phyloP scores from a whole-genome alignment of 2,113 vertebrate genomes.

The Hippocampus guttulatus region DNA sequence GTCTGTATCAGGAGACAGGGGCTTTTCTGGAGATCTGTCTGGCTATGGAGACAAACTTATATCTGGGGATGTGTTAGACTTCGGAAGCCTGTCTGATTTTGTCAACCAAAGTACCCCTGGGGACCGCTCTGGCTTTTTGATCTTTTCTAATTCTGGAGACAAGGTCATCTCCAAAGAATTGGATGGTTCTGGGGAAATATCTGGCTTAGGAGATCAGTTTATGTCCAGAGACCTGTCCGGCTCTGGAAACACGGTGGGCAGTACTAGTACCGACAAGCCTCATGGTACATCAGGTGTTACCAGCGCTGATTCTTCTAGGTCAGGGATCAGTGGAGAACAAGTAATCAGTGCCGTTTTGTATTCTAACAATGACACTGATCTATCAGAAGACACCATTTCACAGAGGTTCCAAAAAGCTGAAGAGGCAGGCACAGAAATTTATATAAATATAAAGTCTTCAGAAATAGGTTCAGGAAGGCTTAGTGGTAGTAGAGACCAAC shows the following conservation, averaged over 20 bases:
- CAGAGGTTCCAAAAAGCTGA: slow-evolving; percentile 52
- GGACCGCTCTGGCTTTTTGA: not conserved
- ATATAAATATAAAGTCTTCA: slow-evolving; percentile 35
- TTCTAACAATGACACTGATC: slow-evolving; percentile 26
- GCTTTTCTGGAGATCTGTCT: not conserved
- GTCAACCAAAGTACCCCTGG: not conserved
- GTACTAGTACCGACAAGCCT: slow-evolving; percentile 62
- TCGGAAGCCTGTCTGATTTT: slow-evolving; percentile 11
- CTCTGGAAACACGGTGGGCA: slow-evolving; percentile 25
- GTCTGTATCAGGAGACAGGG: too few relatives aligned
- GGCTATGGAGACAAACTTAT: slow-evolving; percentile 23
- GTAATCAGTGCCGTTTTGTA: slow-evolving; percentile 54
- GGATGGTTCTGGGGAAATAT: too few relatives aligned
- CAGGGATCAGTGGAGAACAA: slow-evolving; percentile 48
- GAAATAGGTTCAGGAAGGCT: slow-evolving; percentile 40
- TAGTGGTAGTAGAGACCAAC: slow-evolving; percentile 38
- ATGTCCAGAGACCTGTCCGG: slow-evolving; percentile 2
- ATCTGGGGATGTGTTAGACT: slow-evolving; percentile 17
- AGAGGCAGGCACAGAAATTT: slow-evolving; percentile 47
- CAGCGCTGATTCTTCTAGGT: slow-evolving; percentile 54
- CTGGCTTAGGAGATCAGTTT: too few relatives aligned
- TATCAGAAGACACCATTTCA: slow-evolving; percentile 48
- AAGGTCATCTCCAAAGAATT: too few relatives aligned
- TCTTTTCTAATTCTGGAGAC: too few relatives aligned
- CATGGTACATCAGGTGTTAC: slow-evolving; percentile 30